Conservation (phyloP, 1,140 invertebrate species). For the Magallana angulata region DNA sequence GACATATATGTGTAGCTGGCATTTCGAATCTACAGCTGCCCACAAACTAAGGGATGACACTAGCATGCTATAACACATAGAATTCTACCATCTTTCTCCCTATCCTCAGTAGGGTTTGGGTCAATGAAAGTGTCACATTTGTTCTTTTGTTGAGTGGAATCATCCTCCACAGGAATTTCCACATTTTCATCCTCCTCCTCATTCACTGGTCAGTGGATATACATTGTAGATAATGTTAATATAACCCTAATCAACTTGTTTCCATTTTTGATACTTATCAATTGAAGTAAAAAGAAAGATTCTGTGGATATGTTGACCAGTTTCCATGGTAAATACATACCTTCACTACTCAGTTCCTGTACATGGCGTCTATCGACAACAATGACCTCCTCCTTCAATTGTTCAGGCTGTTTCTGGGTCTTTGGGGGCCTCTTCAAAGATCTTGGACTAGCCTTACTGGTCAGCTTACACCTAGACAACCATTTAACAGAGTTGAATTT, state of each 20-base stretch:
- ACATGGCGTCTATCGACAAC: slow-evolving; percentile 51
- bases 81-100: not conserved
- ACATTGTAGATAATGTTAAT: not conserved
- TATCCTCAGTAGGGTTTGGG: not conserved
- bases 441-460: slow-evolving; percentile 60
- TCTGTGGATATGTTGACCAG: too few relatives aligned
- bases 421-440: slow-evolving; percentile 60
- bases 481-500: too few relatives aligned
- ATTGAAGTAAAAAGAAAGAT: too few relatives aligned
- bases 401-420: slow-evolving; percentile 33
- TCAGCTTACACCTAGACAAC: slow-evolving; percentile 65
- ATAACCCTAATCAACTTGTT: not conserved
- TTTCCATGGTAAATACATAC: slow-evolving; percentile 34
- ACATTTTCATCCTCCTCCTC: slow-evolving; percentile 42
- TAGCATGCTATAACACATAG: slow-evolving; percentile 27
- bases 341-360: slow-evolving; percentile 55
- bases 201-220: not conserved
- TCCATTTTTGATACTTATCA: too few relatives aligned
- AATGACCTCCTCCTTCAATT: slow-evolving; percentile 64
- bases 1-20: not conserved
- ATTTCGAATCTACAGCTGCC: not conserved
- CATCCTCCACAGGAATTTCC: slow-evolving; percentile 43
- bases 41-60: not conserved
- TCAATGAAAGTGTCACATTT: slow-evolving; percentile 37
- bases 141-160: not conserved